Evolutionary conservation across 23 tunicate species (phyloP), one percentile per base, ranked within the genome.

Genomic region (Aplidium turbinatum): DNA sequence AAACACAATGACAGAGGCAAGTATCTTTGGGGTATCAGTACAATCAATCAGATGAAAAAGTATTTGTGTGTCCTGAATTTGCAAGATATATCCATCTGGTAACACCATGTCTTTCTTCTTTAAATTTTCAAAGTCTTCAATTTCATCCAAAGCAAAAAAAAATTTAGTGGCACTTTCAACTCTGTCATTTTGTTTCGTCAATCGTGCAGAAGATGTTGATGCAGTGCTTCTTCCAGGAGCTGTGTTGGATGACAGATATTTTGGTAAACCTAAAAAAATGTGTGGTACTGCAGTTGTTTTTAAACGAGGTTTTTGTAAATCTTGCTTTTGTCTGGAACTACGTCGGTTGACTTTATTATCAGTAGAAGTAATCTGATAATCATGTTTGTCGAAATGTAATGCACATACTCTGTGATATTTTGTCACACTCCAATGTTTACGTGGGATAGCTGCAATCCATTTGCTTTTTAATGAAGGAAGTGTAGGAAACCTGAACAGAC

Each of bases 201-300:
- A 29, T 29, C 67, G 30, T 29, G 67, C 67, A 25, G 35, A 11
- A 4, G 67, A 60, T 60, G 67, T 60, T 60, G 67, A 60, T 60
- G 67, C 31, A 29, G 67, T 60, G 35, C 38, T 35, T 5, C 35
- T 16, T 4, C 38, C 18, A 29, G 67, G 38, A 60, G 67, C 7
- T 60, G 67, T 3, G 31, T 25, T 60, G 34, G 67, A 26, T 29
- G 67, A 60, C 35, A 60, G 21, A 29, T 60, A 60, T 27, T 60
- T 35, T 4, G 67, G 67, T 18, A 60, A n/a, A 16, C 13, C 30
- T 9, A n/a, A 38, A 60, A 60, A 60, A 60, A 60, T 60, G 31
- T 60, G 67, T 29, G 34, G 67, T 16, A 60, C 67, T 60, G 67
- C 67, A 60, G 67, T 60, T 60, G 67, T 16, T 29, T 60, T 60